phyloP scores from a whole-genome alignment of 2,888 invertebrate species.

The Portevinia maculata region DNA sequence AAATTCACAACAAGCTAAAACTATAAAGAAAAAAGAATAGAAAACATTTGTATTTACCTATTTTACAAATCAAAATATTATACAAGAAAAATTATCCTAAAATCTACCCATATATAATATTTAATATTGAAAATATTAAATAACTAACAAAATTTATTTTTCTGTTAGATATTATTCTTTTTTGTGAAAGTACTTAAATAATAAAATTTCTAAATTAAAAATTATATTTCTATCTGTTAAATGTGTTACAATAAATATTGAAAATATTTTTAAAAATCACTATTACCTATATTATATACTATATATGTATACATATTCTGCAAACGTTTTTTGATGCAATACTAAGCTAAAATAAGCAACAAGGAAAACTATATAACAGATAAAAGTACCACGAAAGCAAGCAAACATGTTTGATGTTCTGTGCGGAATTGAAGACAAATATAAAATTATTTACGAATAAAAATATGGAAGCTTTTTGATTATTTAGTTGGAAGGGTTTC shows the following conservation, averaged over 20 bases:
- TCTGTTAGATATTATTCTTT: constrained; percentile 14
- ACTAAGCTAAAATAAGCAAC: constrained; percentile 45
- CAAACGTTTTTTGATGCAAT: constrained; percentile 62
- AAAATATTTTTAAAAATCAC: constrained; percentile 61
- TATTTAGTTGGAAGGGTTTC: too few species aligned
- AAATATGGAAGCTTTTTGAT: background rate
- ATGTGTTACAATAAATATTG: constrained; percentile 65
- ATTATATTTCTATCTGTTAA: constrained; percentile 47
- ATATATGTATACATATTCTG: constrained; percentile 61
- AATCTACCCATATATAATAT: constrained; percentile 18
- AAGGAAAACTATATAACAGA: constrained; percentile 1
- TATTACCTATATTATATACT: constrained; percentile 50
- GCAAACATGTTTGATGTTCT: constrained; percentile 47
- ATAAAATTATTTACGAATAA: constrained; percentile 71
- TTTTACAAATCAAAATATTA: constrained; percentile 29
- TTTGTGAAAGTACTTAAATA: constrained; percentile 64
- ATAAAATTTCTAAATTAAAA: constrained; percentile 28
- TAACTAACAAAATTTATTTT: constrained; percentile 14
- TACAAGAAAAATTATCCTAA: background rate
- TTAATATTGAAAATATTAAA: constrained; percentile 2
- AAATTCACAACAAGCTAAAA: constrained; percentile 22
- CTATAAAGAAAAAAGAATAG: constrained; percentile 21
- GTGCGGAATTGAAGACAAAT: constrained; percentile 69
- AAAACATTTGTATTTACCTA: constrained; percentile 48
- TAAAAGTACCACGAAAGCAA: constrained; percentile 10